Base-by-base conservation (phyloP, 35 echinoderm and acorn worm genomes). In the Apostichopus japonicus region DNA sequence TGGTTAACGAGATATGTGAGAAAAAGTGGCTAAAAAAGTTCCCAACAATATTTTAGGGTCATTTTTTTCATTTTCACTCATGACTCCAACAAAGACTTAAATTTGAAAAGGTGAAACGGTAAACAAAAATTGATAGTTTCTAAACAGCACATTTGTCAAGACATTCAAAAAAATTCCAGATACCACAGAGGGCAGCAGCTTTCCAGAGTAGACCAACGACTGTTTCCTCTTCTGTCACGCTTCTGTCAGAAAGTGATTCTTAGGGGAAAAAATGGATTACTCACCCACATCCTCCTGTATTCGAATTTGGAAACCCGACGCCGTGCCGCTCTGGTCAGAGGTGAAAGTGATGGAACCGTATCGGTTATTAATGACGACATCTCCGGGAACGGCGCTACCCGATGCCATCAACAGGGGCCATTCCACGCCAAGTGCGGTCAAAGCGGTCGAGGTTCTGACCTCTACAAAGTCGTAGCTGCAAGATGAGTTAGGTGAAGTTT, bases 381-480 rank as follows among this genome's bases (percentile, higher is more conserved):
- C 19, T 70, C 79, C 79, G 5, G 97, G 97, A 52, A 86, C 27
- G 2, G 17, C 56, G 27, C 79, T 72, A 0, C 97, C 97, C 25
- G 95, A 94, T 21, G 89, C 77, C 15, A 11, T 78, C 27, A 91
- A 15, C 24, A 91, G 72, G 6, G 70, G 72, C 89, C 70, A 77
- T 14, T 77, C 52, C 5, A 44, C 63, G 52, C 90, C 79, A 13
- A 92, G 24, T 24, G 86, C 65, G 10, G 72, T 72, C 7, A 16
- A 11, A 72, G 92, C 91, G 5, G 75, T 79, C 5, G 90, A 56
- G 80, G 79, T 27, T 5, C 93, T 92, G 59, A 98, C 83, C 79
- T 91, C 83, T 53, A 98, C 25, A 56, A 79, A 75, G 56, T 98
- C 97, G 92, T 94, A 96, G 14, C 96, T 98, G 86, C 8, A 71